phyloP scores from a whole-genome alignment of 1,140 invertebrate species.

The Drosophila orena region DNA sequence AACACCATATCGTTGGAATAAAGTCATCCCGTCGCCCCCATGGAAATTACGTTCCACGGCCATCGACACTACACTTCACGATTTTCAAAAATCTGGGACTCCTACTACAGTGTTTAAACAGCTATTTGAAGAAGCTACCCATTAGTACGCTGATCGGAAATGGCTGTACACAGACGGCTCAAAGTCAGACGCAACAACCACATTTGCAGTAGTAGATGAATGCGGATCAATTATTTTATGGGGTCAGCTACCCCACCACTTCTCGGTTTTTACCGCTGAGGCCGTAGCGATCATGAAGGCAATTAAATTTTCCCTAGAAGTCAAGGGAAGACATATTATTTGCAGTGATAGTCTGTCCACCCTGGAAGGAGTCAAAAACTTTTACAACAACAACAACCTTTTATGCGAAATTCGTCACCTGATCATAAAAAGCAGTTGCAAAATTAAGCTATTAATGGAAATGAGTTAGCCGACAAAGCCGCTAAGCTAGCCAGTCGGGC shows the following conservation, averaged over 20 bases:
- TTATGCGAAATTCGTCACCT: not conserved
- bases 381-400: not conserved
- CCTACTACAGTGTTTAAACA: not conserved
- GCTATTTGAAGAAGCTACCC: not conserved
- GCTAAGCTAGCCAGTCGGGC: slow-evolving; percentile 1
- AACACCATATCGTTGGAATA: no score
- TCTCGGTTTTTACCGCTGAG: slow-evolving; percentile 9
- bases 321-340: not conserved
- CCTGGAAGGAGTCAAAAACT: slow-evolving; percentile 6
- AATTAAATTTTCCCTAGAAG: not conserved
- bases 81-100: slow-evolving; percentile 8
- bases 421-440: not conserved
- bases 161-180: not conserved
- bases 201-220: slow-evolving; percentile 10
- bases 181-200: not conserved
- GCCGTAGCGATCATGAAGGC: slow-evolving; percentile 10
- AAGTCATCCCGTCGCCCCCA: no score
- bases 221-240: no score
- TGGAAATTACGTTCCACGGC: not conserved
- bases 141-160: not conserved
- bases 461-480: not conserved
- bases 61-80: slow-evolving; percentile 7
- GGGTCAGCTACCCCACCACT: not conserved
- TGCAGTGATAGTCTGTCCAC: not conserved
- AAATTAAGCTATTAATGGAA: slow-evolving; percentile 1